phyloP scores from a whole-genome alignment of 2,113 vertebrate species.

The Nerophis ophidion region DNA sequence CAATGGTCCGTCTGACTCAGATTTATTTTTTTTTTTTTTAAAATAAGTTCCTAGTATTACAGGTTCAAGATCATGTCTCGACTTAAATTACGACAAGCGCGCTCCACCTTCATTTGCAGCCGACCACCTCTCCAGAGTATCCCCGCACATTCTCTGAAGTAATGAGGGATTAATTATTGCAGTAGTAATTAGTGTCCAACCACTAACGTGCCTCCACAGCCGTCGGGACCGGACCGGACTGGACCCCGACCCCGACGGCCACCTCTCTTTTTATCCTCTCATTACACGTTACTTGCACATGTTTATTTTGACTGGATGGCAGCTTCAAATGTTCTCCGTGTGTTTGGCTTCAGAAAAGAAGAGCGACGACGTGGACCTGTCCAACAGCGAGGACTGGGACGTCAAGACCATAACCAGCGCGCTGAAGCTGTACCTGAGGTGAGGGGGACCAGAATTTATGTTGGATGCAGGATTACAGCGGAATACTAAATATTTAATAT shows the following conservation, averaged over 20 bases:
- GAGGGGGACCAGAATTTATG: slow-evolving; percentile 25
- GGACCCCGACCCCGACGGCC: too few relatives aligned
- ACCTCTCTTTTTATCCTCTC: slow-evolving; percentile 52
- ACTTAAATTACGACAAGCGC: slow-evolving; percentile 15
- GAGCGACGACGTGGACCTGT: slow-evolving; percentile 83
- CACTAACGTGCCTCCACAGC: slow-evolving; percentile 45
- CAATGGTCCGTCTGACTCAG: slow-evolving; percentile 29
- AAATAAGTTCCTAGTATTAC: neutral
- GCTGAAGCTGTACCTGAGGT: slow-evolving; percentile 93
- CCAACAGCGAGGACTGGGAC: slow-evolving; percentile 86
- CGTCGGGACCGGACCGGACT: slow-evolving; percentile 36
- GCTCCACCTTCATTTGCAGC: slow-evolving; percentile 31
- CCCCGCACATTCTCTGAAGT: slow-evolving; percentile 48
- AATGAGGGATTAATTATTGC: slow-evolving; percentile 67
- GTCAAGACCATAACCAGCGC: slow-evolving; percentile 94
- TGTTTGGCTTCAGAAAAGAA: slow-evolving; percentile 75
- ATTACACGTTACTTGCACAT: slow-evolving; percentile 55
- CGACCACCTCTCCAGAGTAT: slow-evolving; percentile 33
- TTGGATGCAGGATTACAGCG: neutral
- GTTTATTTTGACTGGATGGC: slow-evolving; percentile 36
- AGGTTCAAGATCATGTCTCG: too few relatives aligned
- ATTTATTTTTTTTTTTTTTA: neutral
- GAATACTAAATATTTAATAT: neutral
- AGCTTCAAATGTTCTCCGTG: slow-evolving; percentile 12
- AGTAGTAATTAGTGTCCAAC: slow-evolving; percentile 59